Base-by-base conservation (phyloP, 1,140 invertebrate species). In the Galendromus occidentalis region DNA sequence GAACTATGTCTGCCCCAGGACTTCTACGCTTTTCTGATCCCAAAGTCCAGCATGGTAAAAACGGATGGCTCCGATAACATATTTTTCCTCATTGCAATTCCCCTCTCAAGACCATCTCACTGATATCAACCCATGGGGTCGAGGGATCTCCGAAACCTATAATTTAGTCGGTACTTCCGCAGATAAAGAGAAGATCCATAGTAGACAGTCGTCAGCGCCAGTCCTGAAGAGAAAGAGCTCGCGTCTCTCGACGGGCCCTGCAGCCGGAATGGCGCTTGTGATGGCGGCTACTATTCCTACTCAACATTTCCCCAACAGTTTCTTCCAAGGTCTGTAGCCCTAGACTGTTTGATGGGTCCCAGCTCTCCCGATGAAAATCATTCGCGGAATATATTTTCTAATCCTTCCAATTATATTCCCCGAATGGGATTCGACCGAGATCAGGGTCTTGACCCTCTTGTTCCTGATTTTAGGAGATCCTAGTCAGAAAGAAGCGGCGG, bases 171-270 rank as follows among this genome's bases (percentile, higher is more conserved):
- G 9, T 9, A 22, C 14, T 18, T 25, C 28, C 42, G 72, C 80
- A 81, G 86, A 91, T 70, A 89, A 87, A 79, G 88, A 92, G 79
- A 91, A 89, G 77, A 81, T 86, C 70, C 91, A 89, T 78, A 86
- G 82, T 73, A 83, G 88, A 18, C 88, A 91, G 77, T 87, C 86
- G 74, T 91, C 88, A 45, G 87, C 88, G 42, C 87, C 88, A 25
- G 84, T 89, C 72, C 78, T 91, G 70, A 91, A 91, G 78, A 80
- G 88, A 77, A 91, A 91, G 81, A 89, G 83, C 71, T 91, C 88
- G 66, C 83, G 87, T 72, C 91, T 94, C 14, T 55, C 70, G 33
- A 70, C 69, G 76, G 87, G 87, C 73, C 79, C 91, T 75, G 87
- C 74, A 65, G 75, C 76, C 25, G 51, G 51, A 18, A 59, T 59